Evolutionary conservation across 2,797 vertebrate species (phyloP), one percentile per base, ranked within the genome.

Genomic region (Chromis chromis): DNA sequence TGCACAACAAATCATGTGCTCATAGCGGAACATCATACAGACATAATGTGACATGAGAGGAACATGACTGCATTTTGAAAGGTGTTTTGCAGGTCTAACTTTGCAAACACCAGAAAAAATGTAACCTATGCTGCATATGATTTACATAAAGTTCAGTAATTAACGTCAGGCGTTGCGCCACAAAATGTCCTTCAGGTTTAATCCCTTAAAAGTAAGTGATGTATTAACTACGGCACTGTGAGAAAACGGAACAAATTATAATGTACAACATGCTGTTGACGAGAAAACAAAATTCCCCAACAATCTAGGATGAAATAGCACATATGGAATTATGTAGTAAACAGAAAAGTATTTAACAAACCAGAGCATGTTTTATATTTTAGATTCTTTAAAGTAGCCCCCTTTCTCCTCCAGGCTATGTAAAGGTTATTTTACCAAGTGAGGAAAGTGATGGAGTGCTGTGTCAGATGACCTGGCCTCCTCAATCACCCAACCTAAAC

Each of bases 141-240:
- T 59, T 42, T 24, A 60, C 7, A 68, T 71, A 9, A 4, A 28
- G 12, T 56, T 52, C 2, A 62, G 65, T 54, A 36, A 54, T 70
- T 28, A 49, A 44, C 17, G 40, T 25, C 1, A 27, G 25, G 25
- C 25, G 25, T 25, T 25, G 25, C 25, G 21, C 19, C 4, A n/a
- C 25, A 46, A 6, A 16, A 16, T 8, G 0, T 14, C 3, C 11
- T 4, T 3, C 60, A 3, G 2, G 19, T 58, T 49, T 40, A 6
- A 44, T 55, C 33, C n/a, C 24, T 52, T 24, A n/a, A 63, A 66
- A 50, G 2, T 10, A 67, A 4, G 25, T 27, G 25, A 55, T 17
- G 6, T 4, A 57, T 21, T 28, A 39, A 65, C 13, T 21, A n/a
- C 4, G 6, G n/a, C 25, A 40, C 9, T 53, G 24, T 49, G 19